Conservation (phyloP, 2,113 vertebrate species). For the Gasterosteus aculeatus region DNA sequence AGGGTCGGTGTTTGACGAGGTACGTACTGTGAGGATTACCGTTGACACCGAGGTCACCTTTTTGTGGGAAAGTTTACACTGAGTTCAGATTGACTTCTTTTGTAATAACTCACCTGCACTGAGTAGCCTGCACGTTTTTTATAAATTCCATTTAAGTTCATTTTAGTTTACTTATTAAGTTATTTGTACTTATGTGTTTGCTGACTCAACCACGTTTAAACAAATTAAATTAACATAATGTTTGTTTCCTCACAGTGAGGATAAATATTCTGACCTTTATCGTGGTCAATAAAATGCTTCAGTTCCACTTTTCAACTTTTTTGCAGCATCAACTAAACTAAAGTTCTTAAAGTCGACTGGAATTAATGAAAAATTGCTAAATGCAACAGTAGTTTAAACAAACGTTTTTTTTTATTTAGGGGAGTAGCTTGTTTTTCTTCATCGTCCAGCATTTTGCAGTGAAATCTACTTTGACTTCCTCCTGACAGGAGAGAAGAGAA, state of each 20-base stretch:
- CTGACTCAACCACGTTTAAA: not conserved
- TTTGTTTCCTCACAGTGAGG: not conserved
- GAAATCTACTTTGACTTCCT: slow-evolving; percentile 51
- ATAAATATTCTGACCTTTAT: not conserved
- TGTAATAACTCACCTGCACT: not conserved
- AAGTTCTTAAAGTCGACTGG: no score
- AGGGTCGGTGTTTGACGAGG: not conserved
- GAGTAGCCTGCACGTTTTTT: not conserved
- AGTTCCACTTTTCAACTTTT: not conserved
- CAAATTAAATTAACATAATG: no score
- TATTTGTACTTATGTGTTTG: not conserved
- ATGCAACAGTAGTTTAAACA: not conserved
- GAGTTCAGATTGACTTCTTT: not conserved
- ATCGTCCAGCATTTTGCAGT: slow-evolving; percentile 10
- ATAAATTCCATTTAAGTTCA: no score
- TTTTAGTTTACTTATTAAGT: not conserved
- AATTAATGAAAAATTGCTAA: not conserved
- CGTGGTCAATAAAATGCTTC: not conserved
- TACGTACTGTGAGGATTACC: not conserved
- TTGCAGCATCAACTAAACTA: not conserved
- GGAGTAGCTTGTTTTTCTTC: not conserved
- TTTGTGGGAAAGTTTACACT: not conserved
- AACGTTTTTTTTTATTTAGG: not conserved
- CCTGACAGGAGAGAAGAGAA: slow-evolving; percentile 26
- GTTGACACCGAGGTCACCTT: not conserved